Evolutionary conservation across 2,797 vertebrate genomes (phyloP), one percentile per base, ranked within the genome.

Genomic region (Diglossa cyanea): DNA sequence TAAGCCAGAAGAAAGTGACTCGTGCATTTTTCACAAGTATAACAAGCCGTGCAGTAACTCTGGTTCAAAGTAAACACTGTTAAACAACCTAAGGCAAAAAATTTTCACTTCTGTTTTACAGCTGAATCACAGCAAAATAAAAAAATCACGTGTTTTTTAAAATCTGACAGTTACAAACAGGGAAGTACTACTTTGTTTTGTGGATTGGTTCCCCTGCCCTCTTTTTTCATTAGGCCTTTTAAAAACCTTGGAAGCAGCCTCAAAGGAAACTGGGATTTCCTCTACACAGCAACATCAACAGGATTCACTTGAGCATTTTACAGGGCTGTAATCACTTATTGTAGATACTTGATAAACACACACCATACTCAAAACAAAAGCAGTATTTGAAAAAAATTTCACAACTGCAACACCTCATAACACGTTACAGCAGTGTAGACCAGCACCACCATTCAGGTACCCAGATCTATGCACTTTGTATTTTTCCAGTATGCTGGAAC

Each of bases 131-230:
- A 7, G 9, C 3, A 67, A 74, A 88, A 40, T 28, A 71, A 71
- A 73, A 82, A 35, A 37, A 25, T 5, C 13, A 11, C 0, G 0
- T 4, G 2, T 2, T 39, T 47, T 67, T 53, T 8, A 3, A n/a
- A 55, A 75, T 50, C 13, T 53, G 13, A 63, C 24, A 53, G 25
- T 9, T 72, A 55, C 19, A 61, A 63, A 77, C 3, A 79, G 5
- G 9, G 13, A 67, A 42, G 30, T 23, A 40, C 8, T 35, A 47
- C 35, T 80, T 58, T 37, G 70, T n/a, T 79, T 70, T 37, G 30
- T 15, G 6, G 4, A 33, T 13, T 31, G 44, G 7, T 10, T 40
- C 17, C 7, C 7, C 1, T 3, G 4, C 14, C 4, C 9, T 16
- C 10, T 26, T 24, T 70, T 58, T 39, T 55, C 31, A 42, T 50